Evolutionary conservation across 2,888 invertebrate species (phyloP).

Genomic region (Hemistola chrysoprasaria): DNA sequence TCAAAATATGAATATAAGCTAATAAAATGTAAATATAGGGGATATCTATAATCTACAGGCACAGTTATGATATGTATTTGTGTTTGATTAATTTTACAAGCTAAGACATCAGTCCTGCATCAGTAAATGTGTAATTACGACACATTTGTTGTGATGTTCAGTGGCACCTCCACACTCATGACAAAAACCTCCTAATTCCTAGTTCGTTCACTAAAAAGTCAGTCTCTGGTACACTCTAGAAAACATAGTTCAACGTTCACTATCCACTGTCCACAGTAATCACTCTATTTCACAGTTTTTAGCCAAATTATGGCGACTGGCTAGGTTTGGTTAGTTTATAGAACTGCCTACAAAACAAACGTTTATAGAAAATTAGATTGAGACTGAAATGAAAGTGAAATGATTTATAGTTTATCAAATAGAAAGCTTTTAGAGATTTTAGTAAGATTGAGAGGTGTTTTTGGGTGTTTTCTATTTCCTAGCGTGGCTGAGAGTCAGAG

Average conservation of each 20-base stretch:
- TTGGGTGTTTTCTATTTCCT: constrained; percentile 54
- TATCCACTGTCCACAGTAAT: constrained; percentile 32
- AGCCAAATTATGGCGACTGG: constrained; percentile 56
- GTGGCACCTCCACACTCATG: constrained; percentile 23
- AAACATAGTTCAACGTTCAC: constrained; percentile 39
- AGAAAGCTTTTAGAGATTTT: constrained; percentile 24
- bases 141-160: constrained; percentile 37
- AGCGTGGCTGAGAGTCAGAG: constrained; percentile 64
- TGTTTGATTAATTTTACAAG: constrained; percentile 47
- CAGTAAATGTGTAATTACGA: constrained; percentile 27
- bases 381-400: constrained; percentile 19
- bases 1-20: constrained; percentile 26
- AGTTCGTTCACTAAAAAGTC: constrained; percentile 23
- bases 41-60: constrained; percentile 62
- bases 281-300: constrained; percentile 49
- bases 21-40: constrained; percentile 43
- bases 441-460: constrained; percentile 43
- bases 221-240: constrained; percentile 30
- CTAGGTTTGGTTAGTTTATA: constrained; percentile 41
- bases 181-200: constrained; percentile 26
- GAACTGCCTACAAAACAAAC: constrained; percentile 40
- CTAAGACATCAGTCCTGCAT: constrained; percentile 47
- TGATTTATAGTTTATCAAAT: constrained; percentile 20
- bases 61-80: constrained; percentile 76
- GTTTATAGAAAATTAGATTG: constrained; percentile 17